Evolutionary conservation across 2,113 vertebrate species (phyloP).

Genomic region (Myrmophylax atrothorax): DNA sequence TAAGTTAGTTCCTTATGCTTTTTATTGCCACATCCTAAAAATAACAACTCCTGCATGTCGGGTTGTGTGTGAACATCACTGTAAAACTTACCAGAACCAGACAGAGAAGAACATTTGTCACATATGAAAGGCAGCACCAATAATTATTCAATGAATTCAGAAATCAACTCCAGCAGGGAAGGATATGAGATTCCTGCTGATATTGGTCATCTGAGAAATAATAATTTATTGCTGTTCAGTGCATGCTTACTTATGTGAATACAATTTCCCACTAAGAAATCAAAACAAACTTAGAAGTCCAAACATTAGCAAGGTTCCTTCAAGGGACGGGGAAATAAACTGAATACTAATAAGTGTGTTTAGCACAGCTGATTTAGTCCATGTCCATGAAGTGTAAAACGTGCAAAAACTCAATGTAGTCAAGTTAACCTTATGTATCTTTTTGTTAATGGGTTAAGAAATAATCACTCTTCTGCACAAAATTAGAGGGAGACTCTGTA

Average conservation of each 20-base stretch:
- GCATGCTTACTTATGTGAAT: conserved; percentile 70
- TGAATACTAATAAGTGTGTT: conserved; percentile 62
- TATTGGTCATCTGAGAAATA: conserved; percentile 81
- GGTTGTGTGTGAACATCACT: neutral
- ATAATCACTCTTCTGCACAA: neutral
- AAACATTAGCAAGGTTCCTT: conserved; percentile 54
- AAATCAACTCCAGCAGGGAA: conserved; percentile 77
- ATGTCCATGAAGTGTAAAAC: conserved; percentile 35
- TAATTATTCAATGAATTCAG: conserved; percentile 82
- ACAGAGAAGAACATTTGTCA: conserved; percentile 64
- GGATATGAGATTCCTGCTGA: conserved; percentile 76
- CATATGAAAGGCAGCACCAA: conserved; percentile 71
- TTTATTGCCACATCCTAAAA: neutral
- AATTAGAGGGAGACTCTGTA: neutral
- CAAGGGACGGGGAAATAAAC: conserved; percentile 64
- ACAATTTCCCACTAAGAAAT: conserved; percentile 71
- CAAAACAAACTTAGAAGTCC: conserved; percentile 70
- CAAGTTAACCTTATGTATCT: neutral
- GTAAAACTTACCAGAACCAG: conserved; percentile 50
- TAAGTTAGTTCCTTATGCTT: neutral
- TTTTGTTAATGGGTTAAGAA: neutral
- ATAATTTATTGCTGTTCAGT: conserved; percentile 77
- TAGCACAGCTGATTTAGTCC: conserved; percentile 58
- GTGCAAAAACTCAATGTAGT: neutral
- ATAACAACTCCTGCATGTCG: neutral